Evolutionary conservation across 2,888 invertebrate species (phyloP), one percentile per base, ranked within the genome.

Genomic region (Melinaea menophilus): DNA sequence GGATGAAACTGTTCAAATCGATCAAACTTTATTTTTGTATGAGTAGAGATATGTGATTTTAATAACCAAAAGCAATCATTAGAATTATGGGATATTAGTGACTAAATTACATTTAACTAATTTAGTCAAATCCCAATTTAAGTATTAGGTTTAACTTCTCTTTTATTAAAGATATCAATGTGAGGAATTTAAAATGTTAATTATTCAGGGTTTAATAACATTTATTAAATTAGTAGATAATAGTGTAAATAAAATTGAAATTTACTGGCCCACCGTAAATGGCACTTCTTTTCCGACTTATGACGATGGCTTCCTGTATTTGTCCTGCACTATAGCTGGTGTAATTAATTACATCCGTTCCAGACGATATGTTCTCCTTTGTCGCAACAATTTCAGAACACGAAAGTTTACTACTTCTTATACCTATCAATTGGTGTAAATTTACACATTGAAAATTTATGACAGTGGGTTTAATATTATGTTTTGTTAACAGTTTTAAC

Each of bases 321-420:
- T 77, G 74, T 74, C 76, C 77, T 74, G n/a, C n/a, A n/a, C n/a
- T n/a, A 76, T 72, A 72, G 71, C 71, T 67, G 72, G 62, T 68
- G 74, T n/a, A n/a, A n/a, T n/a, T 85, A 85, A 84, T 85, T 84
- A 79, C 82, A 79, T 84, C 85, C 85, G 85, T 73, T 79, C 74
- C 76, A 76, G 79, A 74, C 77, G 74, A 77, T 76, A 72, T 74
- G 72, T 74, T 72, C 69, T 69, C 72, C 78, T 76, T 77, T 77
- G 74, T 71, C 69, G 68, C 58, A 55, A 45, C 57, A 47, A 61
- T 61, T 64, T 48, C 55, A 63, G 41, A 51, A 58, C 51, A 45
- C 35, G 22, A 41, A 54, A 37, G 22, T 34, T 55, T 62, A 58
- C 47, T 47, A 55, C 56, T 58, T 45, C 41, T 22, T 45, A 51